These are phyloP conservation scores for Leptinotarsa tumamoca DNA, from an alignment of 2,888 invertebrate species.

Conservation along the genomic window DNA sequence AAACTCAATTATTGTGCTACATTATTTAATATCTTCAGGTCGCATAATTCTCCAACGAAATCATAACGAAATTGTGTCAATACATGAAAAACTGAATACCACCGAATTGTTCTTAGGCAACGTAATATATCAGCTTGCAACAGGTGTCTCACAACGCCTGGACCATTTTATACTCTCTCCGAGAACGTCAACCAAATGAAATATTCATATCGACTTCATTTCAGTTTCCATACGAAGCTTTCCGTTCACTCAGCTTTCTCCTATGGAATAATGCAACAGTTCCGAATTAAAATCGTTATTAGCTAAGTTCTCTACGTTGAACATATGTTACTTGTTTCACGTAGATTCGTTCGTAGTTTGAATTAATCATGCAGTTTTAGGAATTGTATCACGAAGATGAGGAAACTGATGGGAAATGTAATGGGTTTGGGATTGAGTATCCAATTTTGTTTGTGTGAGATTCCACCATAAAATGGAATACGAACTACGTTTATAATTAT, in stretches of 20 bases:
- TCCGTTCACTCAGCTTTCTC: constrained; percentile 5
- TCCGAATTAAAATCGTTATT: not conserved
- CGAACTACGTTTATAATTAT: no score
- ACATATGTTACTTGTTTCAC: not conserved
- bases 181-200: constrained; percentile 6
- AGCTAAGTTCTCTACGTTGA: not conserved
- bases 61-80: not conserved
- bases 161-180: not conserved
- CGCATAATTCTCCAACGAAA: not conserved
- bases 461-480: no score
- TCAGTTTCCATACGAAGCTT: constrained; percentile 13
- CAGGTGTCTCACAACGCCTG: constrained; percentile 5
- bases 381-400: not conserved
- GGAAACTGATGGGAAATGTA: not conserved
- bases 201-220: constrained; percentile 15
- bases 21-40: no score
- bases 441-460: no score
- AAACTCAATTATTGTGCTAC: no score
- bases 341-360: not conserved
- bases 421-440: not conserved
- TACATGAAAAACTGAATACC: not conserved
- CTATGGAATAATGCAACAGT: constrained; percentile 13
- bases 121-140: not conserved
- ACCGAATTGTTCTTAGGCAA: not conserved
- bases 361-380: constrained; percentile 6